Conservation (phyloP, 2,888 invertebrate species). For the Schizaphis graminum region DNA sequence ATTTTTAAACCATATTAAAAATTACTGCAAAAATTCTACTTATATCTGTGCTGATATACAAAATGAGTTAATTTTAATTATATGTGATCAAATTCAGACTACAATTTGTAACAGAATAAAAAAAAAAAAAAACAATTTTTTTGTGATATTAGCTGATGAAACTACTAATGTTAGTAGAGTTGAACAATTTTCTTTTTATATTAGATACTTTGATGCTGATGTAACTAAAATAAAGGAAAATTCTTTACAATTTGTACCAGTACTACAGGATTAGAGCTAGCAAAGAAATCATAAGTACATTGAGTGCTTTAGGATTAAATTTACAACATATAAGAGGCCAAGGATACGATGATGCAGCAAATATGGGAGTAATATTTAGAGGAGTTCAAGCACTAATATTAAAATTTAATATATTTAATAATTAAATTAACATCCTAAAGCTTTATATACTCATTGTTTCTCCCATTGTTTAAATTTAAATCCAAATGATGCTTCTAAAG, state of each 20-base stretch:
- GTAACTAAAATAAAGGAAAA: not conserved
- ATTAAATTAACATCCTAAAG: slow-evolving; percentile 14
- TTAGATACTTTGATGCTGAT: slow-evolving; percentile 48
- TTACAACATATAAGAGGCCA: not conserved
- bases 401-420: no score
- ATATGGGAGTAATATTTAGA: not conserved
- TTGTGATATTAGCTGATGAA: no score
- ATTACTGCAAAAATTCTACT: no score
- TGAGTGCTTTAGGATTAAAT: not conserved
- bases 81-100: no score
- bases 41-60: no score
- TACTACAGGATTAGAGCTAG: not conserved
- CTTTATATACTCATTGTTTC: not conserved
- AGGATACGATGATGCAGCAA: not conserved
- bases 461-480: not conserved
- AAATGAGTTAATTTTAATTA: no score
- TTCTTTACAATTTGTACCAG: slow-evolving; percentile 13
- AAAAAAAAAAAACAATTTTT: no score
- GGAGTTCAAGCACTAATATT: slow-evolving; percentile 28
- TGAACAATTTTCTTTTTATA: slow-evolving; percentile 31
- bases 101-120: no score
- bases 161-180: no score
- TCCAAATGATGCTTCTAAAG: not conserved
- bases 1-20: no score
- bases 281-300: not conserved